Percentiles rank a stretch among this genome's conserved stretches.
Conservation (phyloP, 30 jellyfish, hydroid and myxozoan genomes). For the Chrysaora quinquecirrha region DNA sequence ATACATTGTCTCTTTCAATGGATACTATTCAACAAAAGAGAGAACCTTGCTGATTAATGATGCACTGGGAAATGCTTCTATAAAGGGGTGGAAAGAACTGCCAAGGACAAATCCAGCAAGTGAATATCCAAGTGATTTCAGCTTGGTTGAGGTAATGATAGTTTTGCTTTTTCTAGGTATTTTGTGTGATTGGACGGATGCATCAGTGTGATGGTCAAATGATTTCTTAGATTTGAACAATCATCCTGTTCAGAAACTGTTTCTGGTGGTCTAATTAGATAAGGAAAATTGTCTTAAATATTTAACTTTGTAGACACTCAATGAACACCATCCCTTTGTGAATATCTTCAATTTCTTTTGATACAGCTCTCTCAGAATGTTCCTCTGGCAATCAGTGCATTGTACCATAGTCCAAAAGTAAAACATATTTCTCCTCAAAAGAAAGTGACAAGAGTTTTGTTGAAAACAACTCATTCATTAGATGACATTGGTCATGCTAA, state of each 20-base stretch:
- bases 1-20: conserved; percentile 81
- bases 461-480: conserved; percentile 56
- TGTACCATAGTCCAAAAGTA: conserved; percentile 48
- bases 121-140: conserved; percentile 91
- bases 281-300: too few species aligned
- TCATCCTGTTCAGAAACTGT: too few species aligned
- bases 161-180: not conserved
- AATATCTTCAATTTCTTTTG: too few species aligned
- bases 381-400: conserved; percentile 40
- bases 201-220: too few species aligned
- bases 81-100: conserved; percentile 72
- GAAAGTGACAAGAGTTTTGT: conserved; percentile 85
- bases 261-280: too few species aligned
- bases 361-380: conserved; percentile 63
- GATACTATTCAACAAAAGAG: conserved; percentile 61
- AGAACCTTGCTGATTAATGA: conserved; percentile 38
- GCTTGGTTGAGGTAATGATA: conserved; percentile 80
- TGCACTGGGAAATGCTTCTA: conserved; percentile 55
- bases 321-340: too few species aligned
- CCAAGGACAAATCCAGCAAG: conserved; percentile 89
- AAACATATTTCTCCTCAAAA: conserved; percentile 88
- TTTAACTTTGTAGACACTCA: too few species aligned
- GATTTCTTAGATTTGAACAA: too few species aligned
- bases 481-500: conserved; percentile 20
- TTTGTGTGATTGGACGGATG: too few species aligned